Evolutionary conservation across 1,140 invertebrate genomes (phyloP).

Genomic region (Amyelois transitella): DNA sequence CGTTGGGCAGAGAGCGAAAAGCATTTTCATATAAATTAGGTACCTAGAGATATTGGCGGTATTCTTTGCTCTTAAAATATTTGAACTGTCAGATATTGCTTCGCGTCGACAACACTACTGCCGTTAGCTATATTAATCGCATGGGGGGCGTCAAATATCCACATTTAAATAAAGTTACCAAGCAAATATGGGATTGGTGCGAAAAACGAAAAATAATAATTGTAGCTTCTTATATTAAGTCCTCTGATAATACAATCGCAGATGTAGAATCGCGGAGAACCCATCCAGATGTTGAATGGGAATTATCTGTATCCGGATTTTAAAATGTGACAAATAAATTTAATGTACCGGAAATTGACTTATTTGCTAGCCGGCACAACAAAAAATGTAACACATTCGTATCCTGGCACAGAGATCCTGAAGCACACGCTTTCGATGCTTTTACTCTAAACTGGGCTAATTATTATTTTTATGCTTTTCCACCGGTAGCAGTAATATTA

Average conservation of each 20-base stretch:
- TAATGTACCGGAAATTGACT: background rate
- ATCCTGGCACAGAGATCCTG: background rate
- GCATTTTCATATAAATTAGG: slow-evolving; percentile 6
- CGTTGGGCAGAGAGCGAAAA: slow-evolving; percentile 1
- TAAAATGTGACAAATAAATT: background rate
- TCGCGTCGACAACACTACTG: slow-evolving; percentile 6
- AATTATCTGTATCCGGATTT: background rate
- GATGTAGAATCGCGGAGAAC: background rate
- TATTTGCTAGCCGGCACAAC: slow-evolving; percentile 1
- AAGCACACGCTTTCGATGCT: background rate
- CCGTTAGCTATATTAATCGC: slow-evolving; percentile 5
- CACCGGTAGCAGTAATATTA: background rate
- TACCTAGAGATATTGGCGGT: slow-evolving; percentile 8
- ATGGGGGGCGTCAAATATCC: slow-evolving; percentile 3
- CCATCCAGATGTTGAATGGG: slow-evolving; percentile 1
- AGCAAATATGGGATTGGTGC: slow-evolving; percentile 7
- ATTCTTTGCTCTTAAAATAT: slow-evolving; percentile 7
- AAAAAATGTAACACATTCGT: slow-evolving; percentile 1
- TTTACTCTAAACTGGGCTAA: background rate
- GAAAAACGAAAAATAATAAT: background rate
- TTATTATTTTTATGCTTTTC: slow-evolving; percentile 2
- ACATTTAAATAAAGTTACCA: background rate
- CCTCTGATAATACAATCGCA: background rate
- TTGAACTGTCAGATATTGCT: slow-evolving; percentile 18
- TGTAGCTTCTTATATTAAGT: slow-evolving; percentile 4